phyloP scores from a whole-genome alignment of 2,797 vertebrate species.

The Microtus agrestis region DNA sequence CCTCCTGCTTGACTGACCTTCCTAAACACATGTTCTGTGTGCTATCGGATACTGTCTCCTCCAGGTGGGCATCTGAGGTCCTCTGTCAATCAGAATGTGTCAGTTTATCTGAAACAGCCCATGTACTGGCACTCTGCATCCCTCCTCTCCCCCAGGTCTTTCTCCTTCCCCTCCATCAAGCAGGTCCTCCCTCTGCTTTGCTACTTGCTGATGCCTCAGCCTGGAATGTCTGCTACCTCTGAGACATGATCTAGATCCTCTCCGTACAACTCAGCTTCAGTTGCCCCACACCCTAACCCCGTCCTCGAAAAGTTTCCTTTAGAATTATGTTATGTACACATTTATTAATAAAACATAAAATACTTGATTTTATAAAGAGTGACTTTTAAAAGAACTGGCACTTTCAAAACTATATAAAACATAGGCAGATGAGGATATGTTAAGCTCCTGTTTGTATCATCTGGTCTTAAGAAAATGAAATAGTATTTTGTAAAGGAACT shows the following conservation, averaged over 20 bases:
- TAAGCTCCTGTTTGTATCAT: neutral
- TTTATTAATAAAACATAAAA: neutral
- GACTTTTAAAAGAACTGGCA: neutral
- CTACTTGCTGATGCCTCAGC: neutral
- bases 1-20: slow-evolving; percentile 31
- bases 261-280: neutral
- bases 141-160: neutral
- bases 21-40: slow-evolving; percentile 26
- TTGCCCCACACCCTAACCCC: neutral
- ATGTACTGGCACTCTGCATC: neutral
- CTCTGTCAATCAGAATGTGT: neutral
- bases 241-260: neutral
- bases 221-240: neutral
- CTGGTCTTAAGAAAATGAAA: slow-evolving; percentile 24
- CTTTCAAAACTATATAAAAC: neutral
- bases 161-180: neutral
- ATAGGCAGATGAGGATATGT: neutral
- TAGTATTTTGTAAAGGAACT: neutral
- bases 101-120: neutral
- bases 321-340: neutral
- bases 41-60: slow-evolving; percentile 9
- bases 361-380: neutral
- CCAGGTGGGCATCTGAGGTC: neutral
- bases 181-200: neutral
- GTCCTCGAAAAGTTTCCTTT: neutral